These are phyloP conservation scores for Melanotaenia pygmaea DNA, from an alignment of 2,797 vertebrate species.

Conservation along the genomic window DNA sequence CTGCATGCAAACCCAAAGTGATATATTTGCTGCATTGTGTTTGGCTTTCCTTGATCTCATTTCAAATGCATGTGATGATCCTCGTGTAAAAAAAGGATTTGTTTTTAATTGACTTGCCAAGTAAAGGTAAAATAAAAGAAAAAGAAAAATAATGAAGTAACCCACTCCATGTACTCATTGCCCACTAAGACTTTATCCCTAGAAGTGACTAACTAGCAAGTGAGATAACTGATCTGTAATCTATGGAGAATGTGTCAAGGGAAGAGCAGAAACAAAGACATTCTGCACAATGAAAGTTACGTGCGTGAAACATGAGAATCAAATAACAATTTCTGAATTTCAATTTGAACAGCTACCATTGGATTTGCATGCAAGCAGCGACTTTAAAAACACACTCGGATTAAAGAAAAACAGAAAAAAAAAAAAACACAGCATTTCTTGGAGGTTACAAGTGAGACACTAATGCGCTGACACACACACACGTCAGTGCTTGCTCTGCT, in stretches of 20 bases:
- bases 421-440: conserved; percentile 38
- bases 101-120: conserved; percentile 12
- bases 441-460: conserved; percentile 67
- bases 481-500: conserved; percentile 59
- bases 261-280: conserved; percentile 47
- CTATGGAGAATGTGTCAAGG: conserved; percentile 35
- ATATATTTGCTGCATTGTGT: conserved; percentile 8
- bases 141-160: not conserved
- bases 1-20: not conserved
- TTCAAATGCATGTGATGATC: not conserved
- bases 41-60: conserved; percentile 4
- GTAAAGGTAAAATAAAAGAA: conserved; percentile 1
- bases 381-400: conserved; percentile 54
- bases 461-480: conserved; percentile 54
- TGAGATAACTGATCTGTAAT: conserved; percentile 47
- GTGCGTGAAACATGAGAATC: conserved; percentile 35
- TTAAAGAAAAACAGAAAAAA: not conserved
- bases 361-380: conserved; percentile 58
- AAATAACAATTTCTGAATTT: conserved; percentile 39
- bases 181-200: conserved; percentile 28
- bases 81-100: not conserved
- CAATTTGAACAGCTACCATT: conserved; percentile 44
- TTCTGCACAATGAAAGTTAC: conserved; percentile 45
- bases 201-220: conserved; percentile 41
- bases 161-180: not conserved